A percentile compares a stretch with the other conserved stretches of the same genome.
Conservation (phyloP, 2,888 invertebrate genomes). For the Kryphioiulus occultus region DNA sequence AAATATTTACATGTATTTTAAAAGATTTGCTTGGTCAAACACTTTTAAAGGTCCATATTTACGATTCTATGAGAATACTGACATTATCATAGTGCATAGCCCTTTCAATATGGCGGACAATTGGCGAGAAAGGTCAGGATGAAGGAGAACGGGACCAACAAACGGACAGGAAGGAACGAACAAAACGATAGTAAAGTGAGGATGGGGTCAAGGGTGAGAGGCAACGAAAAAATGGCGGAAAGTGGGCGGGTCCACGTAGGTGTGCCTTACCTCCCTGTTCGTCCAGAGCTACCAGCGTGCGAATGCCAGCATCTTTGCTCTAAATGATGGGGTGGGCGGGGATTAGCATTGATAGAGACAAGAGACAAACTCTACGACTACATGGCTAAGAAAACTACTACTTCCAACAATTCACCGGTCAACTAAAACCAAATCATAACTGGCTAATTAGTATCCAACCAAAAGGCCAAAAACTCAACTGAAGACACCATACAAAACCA, state of each 20-base stretch:
- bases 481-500: conserved; percentile 36
- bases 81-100: no score
- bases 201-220: conserved; percentile 3
- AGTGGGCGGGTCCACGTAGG: conserved; percentile 29
- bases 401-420: conserved; percentile 13
- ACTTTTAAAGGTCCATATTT: no score
- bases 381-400: conserved; percentile 37
- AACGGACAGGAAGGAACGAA: background rate
- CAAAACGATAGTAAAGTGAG: background rate
- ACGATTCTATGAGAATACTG: no score
- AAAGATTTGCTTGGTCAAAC: no score
- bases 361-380: conserved; percentile 36
- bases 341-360: conserved; percentile 42
- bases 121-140: background rate
- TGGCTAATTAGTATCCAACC: conserved; percentile 39
- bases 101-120: background rate
- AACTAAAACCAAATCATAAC: conserved; percentile 29
- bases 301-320: conserved; percentile 99
- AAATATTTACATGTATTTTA: no score
- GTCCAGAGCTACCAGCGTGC: conserved; percentile 99
- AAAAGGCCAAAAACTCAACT: background rate
- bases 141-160: background rate
- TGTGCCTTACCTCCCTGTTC: conserved; percentile 99
- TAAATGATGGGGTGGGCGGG: conserved; percentile 61
- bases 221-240: conserved; percentile 4